Evolutionary conservation across 2,888 invertebrate genomes (phyloP), one percentile per base, ranked within the genome.

Genomic region (Achlya flavicornis): DNA sequence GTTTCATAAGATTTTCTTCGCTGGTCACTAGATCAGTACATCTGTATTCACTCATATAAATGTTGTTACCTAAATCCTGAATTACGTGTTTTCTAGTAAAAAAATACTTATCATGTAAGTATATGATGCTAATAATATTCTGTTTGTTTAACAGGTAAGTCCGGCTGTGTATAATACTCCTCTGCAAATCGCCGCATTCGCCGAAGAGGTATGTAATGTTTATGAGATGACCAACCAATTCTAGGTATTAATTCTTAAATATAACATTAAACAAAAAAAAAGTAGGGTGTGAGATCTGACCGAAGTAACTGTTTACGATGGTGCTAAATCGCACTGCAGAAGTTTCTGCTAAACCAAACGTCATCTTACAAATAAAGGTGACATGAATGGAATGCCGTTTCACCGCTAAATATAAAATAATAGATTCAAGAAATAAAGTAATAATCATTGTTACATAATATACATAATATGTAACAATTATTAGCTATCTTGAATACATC

Each of bases 91-190:
- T 4, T 7, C 11, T 26, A 26, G 26, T 1, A 26, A 26, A 26
- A 26, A 26, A 26, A 26, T 2, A 26, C 26, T 26, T 26, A 26
- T 26, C 1, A 26, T 26, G 26, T n/a, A n/a, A 48, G n/a, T 16
- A 48, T 7, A 8, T 48, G 14, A 19, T 19, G 14, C 53, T 53
- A 53, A 16, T 19, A 19, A 53, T 53, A 53, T 53, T 16, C 19
- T 53, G n/a, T 48, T 19, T 53, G 53, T 53, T 19, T 53, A 6
- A n/a, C 53, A 53, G 53, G 53, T 53, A 53, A 53, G 53, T 53
- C 11, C 53, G n/a, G 53, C 53, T 19, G 53, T 8, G 53, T 53
- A 48, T 48, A 53, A 19, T 19, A 53, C 53, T 19, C 53, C 53
- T 19, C 16, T 53, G 8, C 53, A 53, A 19, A 19, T 53, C 19